Conservation (phyloP, 92 coral and sea anemone genomes). For the Parazoanthus swiftii region DNA sequence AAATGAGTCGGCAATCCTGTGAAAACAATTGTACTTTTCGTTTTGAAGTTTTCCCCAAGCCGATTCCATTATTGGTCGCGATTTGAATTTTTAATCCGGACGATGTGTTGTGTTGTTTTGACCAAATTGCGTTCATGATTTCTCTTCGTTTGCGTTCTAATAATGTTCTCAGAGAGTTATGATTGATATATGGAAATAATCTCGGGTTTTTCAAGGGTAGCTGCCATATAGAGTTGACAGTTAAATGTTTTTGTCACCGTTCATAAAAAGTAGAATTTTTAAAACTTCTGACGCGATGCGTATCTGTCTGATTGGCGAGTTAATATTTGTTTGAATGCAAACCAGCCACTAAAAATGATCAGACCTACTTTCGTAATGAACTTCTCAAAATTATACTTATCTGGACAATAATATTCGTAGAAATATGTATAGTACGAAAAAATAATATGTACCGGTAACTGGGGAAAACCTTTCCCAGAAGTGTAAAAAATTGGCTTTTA, state of each 20-base stretch:
- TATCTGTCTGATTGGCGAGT: too few species aligned
- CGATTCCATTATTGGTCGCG: conserved; percentile 6
- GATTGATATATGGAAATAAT: not conserved
- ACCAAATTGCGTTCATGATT: not conserved
- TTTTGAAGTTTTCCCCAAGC: conserved; percentile 40
- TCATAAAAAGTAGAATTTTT: too few species aligned
- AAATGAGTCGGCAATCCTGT: not conserved
- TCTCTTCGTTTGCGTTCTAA: not conserved
- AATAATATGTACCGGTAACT: not conserved
- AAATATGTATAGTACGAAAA: not conserved
- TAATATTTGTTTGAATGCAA: too few species aligned
- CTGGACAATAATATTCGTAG: not conserved
- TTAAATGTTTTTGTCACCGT: not conserved
- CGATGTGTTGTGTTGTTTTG: conserved; percentile 8
- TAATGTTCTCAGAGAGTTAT: not conserved
- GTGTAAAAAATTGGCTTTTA: not conserved
- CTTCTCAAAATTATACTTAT: not conserved
- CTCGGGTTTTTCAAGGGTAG: not conserved
- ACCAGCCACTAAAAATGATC: too few species aligned
- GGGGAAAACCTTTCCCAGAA: conserved; percentile 4
- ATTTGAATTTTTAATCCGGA: conserved; percentile 28
- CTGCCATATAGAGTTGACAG: not conserved
- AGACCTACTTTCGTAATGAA: too few species aligned
- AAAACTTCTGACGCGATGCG: too few species aligned
- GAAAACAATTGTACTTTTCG: not conserved